Conservation (phyloP, 2,797 vertebrate species). For the Hyperoplus lanceolatus region DNA sequence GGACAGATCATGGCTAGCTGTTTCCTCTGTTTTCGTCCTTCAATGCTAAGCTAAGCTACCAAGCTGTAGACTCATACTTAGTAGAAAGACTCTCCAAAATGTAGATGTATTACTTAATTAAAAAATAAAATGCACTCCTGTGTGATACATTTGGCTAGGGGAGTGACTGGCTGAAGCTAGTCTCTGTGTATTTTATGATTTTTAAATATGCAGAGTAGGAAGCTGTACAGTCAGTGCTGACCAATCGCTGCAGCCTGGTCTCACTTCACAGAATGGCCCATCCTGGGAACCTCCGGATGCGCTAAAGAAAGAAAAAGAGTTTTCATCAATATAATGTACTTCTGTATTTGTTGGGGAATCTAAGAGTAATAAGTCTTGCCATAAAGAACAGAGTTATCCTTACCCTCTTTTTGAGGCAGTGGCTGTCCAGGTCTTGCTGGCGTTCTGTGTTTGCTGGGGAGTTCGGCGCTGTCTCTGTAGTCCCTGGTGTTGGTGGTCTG, state of each 20-base stretch:
- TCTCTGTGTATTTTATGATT: slow-evolving; percentile 8
- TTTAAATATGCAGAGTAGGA: slow-evolving; percentile 32
- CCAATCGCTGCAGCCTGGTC: slow-evolving; percentile 1
- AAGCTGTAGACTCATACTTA: background rate
- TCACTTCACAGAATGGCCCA: slow-evolving; percentile 81
- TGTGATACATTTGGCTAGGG: background rate
- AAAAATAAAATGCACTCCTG: background rate
- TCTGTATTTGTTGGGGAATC: background rate
- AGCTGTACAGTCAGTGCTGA: slow-evolving; percentile 21
- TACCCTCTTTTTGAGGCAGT: slow-evolving; percentile 77
- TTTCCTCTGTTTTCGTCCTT: background rate
- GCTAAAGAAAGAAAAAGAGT: slow-evolving; percentile 61
- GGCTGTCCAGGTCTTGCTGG: slow-evolving; percentile 71
- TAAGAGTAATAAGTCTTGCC: background rate
- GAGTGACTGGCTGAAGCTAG: slow-evolving; percentile 3
- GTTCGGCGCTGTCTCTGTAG: slow-evolving; percentile 90
- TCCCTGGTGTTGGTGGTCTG: slow-evolving; percentile 85
- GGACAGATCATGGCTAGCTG: background rate
- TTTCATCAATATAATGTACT: background rate
- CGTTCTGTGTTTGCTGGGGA: slow-evolving; percentile 84
- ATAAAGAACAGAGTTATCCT: slow-evolving; percentile 28
- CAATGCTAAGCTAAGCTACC: slow-evolving; percentile 3
- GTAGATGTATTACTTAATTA: background rate
- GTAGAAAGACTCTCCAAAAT: slow-evolving; percentile 4
- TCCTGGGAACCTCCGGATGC: slow-evolving; percentile 78